Conservation (phyloP, 2,888 invertebrate species). For the Drosophila demipolita region DNA sequence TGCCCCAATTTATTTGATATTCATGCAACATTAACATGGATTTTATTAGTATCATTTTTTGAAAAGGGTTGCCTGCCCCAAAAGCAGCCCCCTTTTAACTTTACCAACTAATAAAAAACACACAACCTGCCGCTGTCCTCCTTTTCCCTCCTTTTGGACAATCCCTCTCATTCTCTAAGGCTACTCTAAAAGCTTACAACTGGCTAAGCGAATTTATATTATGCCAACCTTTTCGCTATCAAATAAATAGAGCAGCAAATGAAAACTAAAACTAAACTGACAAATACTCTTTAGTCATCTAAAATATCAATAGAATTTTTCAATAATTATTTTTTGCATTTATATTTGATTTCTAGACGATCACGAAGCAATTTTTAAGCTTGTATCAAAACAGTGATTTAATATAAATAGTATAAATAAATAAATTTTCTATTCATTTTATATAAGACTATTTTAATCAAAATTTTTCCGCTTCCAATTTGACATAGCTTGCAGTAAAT, state of each 20-base stretch:
- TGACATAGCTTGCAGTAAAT: not conserved
- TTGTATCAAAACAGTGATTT: not conserved
- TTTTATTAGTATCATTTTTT: slow-evolving; percentile 81
- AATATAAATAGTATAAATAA: not conserved
- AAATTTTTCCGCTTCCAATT: not conserved
- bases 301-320: not conserved
- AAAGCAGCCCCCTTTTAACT: not conserved
- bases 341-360: not conserved
- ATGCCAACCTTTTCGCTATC: slow-evolving; percentile 49
- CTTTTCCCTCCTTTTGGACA: slow-evolving; percentile 17
- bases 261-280: not conserved
- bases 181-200: slow-evolving; percentile 57
- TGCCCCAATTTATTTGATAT: slow-evolving; percentile 78
- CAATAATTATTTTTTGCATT: not conserved
- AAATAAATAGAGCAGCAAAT: slow-evolving; percentile 30
- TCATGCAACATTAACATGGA: slow-evolving; percentile 81
- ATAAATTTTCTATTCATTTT: not conserved
- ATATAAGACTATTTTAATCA: not conserved
- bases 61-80: slow-evolving; percentile 67
- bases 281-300: slow-evolving; percentile 21
- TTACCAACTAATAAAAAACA: slow-evolving; percentile 62
- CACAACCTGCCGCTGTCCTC: not conserved
- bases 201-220: slow-evolving; percentile 68
- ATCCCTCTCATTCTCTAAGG: slow-evolving; percentile 10
- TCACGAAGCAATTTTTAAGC: not conserved